Percentiles rank a stretch among this genome's conserved stretches.
Evolutionary conservation across 2,888 invertebrate genomes (phyloP).

Genomic region (Drosophila cognata): DNA sequence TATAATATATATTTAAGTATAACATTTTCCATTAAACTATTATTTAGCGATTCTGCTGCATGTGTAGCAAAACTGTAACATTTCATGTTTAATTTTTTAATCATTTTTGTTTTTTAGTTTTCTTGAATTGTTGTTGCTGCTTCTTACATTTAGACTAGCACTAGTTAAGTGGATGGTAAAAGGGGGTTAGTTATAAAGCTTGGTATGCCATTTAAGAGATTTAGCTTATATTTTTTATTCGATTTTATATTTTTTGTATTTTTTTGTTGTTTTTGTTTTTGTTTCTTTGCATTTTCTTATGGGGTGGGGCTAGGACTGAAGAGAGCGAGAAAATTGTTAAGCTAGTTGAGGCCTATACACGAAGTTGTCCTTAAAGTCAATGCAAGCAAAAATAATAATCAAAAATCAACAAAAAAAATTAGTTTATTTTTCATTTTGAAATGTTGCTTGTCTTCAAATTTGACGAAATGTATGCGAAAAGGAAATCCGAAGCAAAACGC

Average conservation of each 20-base stretch:
- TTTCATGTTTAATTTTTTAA: constrained; percentile 52
- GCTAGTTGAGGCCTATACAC: constrained; percentile 49
- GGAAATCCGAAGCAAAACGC: constrained; percentile 11
- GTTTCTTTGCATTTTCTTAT: constrained; percentile 17
- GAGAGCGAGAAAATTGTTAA: constrained; percentile 55
- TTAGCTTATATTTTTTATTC: constrained; percentile 48
- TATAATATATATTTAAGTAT: constrained; percentile 64
- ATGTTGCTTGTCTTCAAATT: constrained; percentile 4
- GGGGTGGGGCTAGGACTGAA: constrained; percentile 41
- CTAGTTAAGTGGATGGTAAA: constrained; percentile 71
- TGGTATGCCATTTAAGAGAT: constrained; percentile 58
- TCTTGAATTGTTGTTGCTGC: constrained; percentile 17
- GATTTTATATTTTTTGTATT: constrained; percentile 26
- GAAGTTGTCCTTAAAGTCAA: constrained; percentile 16
- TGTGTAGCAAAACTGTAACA: constrained; percentile 62
- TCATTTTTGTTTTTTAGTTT: constrained; percentile 30
- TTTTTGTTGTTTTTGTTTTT: constrained; percentile 10
- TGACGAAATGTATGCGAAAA: constrained; percentile 9
- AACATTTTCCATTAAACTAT: constrained; percentile 75
- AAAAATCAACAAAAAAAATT: no score
- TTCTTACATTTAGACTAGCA: constrained; percentile 58
- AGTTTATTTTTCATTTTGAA: not conserved
- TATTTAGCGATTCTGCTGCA: constrained; percentile 67
- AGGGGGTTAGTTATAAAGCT: constrained; percentile 67
- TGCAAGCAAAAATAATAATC: not conserved